A percentile compares a stretch with the other conserved stretches of the same genome.
Evolutionary conservation across 2,113 vertebrate species (phyloP).

Genomic region (Dermatemys mawii): DNA sequence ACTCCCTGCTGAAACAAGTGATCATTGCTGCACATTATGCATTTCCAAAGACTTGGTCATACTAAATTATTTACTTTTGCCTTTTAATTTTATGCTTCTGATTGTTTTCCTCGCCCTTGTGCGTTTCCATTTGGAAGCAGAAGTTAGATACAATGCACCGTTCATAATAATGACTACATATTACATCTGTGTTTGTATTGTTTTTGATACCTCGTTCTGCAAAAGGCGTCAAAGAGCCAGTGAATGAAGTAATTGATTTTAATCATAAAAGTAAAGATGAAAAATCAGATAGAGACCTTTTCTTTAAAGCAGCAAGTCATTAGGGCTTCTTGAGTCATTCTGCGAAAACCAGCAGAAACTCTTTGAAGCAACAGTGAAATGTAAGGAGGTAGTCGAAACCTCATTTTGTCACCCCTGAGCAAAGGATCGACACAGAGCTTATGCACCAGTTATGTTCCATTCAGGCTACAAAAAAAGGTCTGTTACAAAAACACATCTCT

Average conservation of each 20-base stretch:
- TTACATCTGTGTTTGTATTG: not conserved
- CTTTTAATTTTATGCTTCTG: constrained; percentile 36
- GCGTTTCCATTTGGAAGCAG: not conserved
- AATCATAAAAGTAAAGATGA: not conserved
- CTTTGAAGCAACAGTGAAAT: not conserved
- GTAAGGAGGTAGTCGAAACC: fast-evolving
- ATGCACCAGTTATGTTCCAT: not conserved
- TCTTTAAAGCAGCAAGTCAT: not conserved
- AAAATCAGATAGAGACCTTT: not conserved
- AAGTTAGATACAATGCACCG: not conserved
- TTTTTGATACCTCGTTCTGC: not conserved
- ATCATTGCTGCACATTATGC: constrained; percentile 36
- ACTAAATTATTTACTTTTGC: constrained; percentile 27
- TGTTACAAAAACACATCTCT: not conserved
- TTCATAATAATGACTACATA: not conserved
- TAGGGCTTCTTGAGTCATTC: not conserved
- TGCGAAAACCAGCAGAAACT: not conserved
- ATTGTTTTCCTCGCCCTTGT: constrained; percentile 1
- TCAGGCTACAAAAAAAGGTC: not conserved
- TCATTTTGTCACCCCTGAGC: not conserved
- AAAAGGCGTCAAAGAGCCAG: not conserved
- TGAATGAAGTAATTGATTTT: not conserved
- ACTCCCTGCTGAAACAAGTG: constrained; percentile 16
- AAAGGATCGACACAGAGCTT: not conserved
- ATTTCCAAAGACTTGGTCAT: constrained; percentile 36